phyloP scores from a whole-genome alignment of 2,797 vertebrate species.

The Siniperca scherzeri region DNA sequence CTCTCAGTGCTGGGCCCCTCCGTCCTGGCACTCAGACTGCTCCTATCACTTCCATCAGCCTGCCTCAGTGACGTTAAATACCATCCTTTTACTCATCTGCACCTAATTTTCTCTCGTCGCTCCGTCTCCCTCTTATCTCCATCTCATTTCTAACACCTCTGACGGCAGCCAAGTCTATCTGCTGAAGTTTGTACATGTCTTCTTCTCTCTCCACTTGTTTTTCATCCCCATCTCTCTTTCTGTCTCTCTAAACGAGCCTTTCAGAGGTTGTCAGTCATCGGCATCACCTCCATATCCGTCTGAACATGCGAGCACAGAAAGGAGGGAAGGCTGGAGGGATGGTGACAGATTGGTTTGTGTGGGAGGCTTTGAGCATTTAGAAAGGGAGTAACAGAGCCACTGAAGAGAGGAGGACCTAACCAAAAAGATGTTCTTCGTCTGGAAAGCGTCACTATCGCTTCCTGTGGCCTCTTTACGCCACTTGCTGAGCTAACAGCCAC shows the following conservation, averaged over 20 bases:
- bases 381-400: slow-evolving; percentile 32
- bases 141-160: slow-evolving; percentile 54
- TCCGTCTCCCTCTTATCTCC: slow-evolving; percentile 40
- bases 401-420: slow-evolving; percentile 22
- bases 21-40: slow-evolving; percentile 44
- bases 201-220: slow-evolving; percentile 21
- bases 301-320: slow-evolving; percentile 50
- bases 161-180: slow-evolving; percentile 45
- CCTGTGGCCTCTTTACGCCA: neutral
- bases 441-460: slow-evolving; percentile 21
- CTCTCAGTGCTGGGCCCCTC: slow-evolving; percentile 48
- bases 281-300: slow-evolving; percentile 66
- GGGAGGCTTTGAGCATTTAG: slow-evolving; percentile 31
- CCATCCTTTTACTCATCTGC: slow-evolving; percentile 70
- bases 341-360: slow-evolving; percentile 59
- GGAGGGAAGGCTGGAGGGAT: slow-evolving; percentile 49
- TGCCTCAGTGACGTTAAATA: slow-evolving; percentile 62
- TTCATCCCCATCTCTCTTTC: slow-evolving; percentile 29
- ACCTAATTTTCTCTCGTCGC: slow-evolving; percentile 67
- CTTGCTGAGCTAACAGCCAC: slow-evolving; percentile 18
- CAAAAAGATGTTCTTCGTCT: slow-evolving; percentile 22
- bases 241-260: slow-evolving; percentile 65
- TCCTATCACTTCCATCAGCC: slow-evolving; percentile 68
- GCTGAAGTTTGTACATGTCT: slow-evolving; percentile 36
- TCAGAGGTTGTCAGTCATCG: slow-evolving; percentile 72